phyloP scores from a whole-genome alignment of 2,797 vertebrate genomes.

The Gallirallus australis region DNA sequence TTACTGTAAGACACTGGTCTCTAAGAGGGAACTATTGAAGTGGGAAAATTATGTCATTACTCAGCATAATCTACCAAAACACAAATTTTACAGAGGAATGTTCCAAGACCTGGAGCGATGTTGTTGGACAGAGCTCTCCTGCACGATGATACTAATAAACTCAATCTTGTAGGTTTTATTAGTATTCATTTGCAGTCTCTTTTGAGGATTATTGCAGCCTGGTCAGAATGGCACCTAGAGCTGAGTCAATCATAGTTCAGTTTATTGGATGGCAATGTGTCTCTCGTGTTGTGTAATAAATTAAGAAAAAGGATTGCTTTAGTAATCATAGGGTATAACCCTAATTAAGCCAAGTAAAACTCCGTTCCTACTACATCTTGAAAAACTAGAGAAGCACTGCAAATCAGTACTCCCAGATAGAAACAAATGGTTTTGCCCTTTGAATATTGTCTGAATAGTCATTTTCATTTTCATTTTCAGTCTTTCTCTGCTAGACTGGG shows the following conservation, averaged over 20 bases:
- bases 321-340: slow-evolving; percentile 8
- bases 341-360: slow-evolving; percentile 36
- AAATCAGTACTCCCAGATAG: background rate
- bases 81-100: background rate
- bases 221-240: slow-evolving; percentile 8
- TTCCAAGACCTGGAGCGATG: background rate
- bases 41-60: background rate
- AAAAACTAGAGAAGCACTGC: background rate
- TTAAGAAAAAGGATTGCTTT: slow-evolving; percentile 24
- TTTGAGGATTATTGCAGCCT: slow-evolving; percentile 10
- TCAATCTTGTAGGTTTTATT: background rate
- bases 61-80: background rate
- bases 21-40: background rate
- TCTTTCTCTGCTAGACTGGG: background rate
- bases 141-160: background rate
- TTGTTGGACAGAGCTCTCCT: background rate
- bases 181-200: slow-evolving; percentile 17
- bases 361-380: background rate
- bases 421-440: background rate
- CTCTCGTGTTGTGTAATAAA: background rate
- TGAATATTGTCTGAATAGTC: background rate
- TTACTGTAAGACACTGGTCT: background rate
- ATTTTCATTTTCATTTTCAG: background rate
- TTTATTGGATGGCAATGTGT: background rate
- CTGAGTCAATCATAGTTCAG: slow-evolving; percentile 20